Base-by-base conservation (phyloP, 2,113 vertebrate genomes). In the Isurus oxyrinchus region DNA sequence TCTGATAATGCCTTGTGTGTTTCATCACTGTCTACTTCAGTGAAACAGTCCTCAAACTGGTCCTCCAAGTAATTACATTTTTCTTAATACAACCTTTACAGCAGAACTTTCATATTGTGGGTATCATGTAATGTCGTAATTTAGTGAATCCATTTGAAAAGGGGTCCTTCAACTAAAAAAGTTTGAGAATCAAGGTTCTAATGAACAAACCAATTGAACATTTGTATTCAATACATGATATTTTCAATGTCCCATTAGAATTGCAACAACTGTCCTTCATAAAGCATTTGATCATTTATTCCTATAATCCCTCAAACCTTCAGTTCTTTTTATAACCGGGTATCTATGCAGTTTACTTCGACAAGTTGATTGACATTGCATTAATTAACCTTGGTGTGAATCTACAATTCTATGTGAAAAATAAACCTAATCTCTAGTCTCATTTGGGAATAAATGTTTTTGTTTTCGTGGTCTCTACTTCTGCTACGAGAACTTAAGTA, bases 231-330 rank as follows among this genome's bases (percentile, higher is more conserved):
- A 49, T 67, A 49, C 16, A 49, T 95, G 21, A 69, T 94, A 40
- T 40, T 44, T 49, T 67, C n/a, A 95, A 7, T 49, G 57, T 95
- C n/a, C 61, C 93, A 95, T 23, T 13, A 67, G 93, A 66, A 40
- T 95, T 67, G n/a, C 61, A 95, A 67, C 35, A 21, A 95, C 49
- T 95, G 61, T 40, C 11, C n/a, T 44, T 63, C 21, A 67, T 23
- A 95, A 67, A 49, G n/a, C 40, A 95, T 94, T 69, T 95, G 93
- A 66, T 69, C 63, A 95, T 95, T 44, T 67, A 67, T 49, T 95
- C 57, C 61, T 27, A 49, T 69, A 69, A 95, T 69, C 61, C n/a
- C 23, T 10, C n/a, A 95, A 95, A 69, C 21, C 63, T 69, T 95
- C 40, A 84, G 19, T 84, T 21, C 81, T 84, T 84, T 84, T 49